A percentile compares a stretch with the other conserved stretches of the same genome.
These are phyloP conservation scores for Halocaridina rubra DNA, from an alignment of 2,888 invertebrate species.

Conservation along the genomic window DNA sequence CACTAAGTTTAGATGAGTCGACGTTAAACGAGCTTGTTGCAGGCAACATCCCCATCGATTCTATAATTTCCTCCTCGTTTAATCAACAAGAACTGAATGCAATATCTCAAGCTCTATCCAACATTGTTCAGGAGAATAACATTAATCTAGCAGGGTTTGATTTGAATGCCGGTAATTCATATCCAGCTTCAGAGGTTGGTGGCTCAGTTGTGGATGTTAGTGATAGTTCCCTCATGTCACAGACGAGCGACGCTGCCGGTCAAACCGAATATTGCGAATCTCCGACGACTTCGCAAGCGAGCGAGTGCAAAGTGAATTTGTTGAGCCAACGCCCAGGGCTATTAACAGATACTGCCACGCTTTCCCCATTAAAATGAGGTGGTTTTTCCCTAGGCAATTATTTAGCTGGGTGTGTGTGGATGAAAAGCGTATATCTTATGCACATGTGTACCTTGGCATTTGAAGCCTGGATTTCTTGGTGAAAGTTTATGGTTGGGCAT, in stretches of 20 bases:
- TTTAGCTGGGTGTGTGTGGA: too few species aligned
- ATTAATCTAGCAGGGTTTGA: slow-evolving; percentile 51
- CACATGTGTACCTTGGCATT: too few species aligned
- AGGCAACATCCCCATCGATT: slow-evolving; percentile 53
- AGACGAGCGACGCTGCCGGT: slow-evolving; percentile 36
- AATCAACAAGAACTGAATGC: slow-evolving; percentile 62
- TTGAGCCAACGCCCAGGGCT: slow-evolving; percentile 37
- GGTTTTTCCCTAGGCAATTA: too few species aligned
- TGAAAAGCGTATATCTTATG: too few species aligned
- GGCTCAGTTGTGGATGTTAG: slow-evolving; percentile 48
- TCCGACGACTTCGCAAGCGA: neutral
- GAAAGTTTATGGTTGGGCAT: too few species aligned
- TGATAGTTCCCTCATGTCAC: slow-evolving; percentile 56
- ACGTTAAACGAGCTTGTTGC: slow-evolving; percentile 52
- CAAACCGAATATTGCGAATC: slow-evolving; percentile 45
- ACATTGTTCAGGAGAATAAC: slow-evolving; percentile 59
- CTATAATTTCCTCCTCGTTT: slow-evolving; percentile 62
- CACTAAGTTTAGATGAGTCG: slow-evolving; percentile 49
- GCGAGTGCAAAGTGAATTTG: slow-evolving; percentile 46
- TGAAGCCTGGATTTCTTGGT: too few species aligned
- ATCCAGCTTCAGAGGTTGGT: slow-evolving; percentile 24
- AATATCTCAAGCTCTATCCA: slow-evolving; percentile 58
- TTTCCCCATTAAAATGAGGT: slow-evolving; percentile 32
- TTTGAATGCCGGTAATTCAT: slow-evolving; percentile 33
- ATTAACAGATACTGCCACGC: slow-evolving; percentile 39